Conservation (phyloP, 2,888 invertebrate species). For the Nephrotoma appendiculata region DNA sequence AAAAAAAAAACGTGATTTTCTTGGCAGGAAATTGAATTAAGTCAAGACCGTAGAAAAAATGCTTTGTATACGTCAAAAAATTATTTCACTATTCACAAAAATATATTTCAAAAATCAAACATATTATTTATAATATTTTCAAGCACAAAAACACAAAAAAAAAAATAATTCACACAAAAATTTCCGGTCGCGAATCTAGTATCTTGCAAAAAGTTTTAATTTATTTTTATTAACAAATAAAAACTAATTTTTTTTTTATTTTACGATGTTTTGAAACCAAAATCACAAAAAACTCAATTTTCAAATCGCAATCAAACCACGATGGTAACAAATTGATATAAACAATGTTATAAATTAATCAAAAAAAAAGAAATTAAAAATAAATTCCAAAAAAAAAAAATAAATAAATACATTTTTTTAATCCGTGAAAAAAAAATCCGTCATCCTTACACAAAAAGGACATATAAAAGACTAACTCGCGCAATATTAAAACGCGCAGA, state of each 20-base stretch:
- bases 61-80: neutral
- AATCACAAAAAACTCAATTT: neutral
- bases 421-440: neutral
- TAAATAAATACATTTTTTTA: neutral
- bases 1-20: neutral
- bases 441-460: constrained; percentile 5
- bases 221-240: neutral
- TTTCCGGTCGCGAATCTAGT: neutral
- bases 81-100: neutral
- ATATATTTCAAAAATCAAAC: neutral
- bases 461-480: constrained; percentile 6
- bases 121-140: neutral
- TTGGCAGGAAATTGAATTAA: neutral
- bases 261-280: no score
- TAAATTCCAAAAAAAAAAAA: neutral
- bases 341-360: neutral
- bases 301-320: neutral
- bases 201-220: neutral
- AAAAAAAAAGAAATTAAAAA: neutral
- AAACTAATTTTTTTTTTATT: neutral
- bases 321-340: neutral
- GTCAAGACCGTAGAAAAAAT: neutral
- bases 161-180: neutral
- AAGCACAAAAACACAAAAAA: neutral
- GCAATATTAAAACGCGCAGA: constrained; percentile 5